Percentiles rank a stretch among this genome's conserved stretches.
Conservation (phyloP, 2,113 vertebrate genomes). For the Leucopternis melanops region DNA sequence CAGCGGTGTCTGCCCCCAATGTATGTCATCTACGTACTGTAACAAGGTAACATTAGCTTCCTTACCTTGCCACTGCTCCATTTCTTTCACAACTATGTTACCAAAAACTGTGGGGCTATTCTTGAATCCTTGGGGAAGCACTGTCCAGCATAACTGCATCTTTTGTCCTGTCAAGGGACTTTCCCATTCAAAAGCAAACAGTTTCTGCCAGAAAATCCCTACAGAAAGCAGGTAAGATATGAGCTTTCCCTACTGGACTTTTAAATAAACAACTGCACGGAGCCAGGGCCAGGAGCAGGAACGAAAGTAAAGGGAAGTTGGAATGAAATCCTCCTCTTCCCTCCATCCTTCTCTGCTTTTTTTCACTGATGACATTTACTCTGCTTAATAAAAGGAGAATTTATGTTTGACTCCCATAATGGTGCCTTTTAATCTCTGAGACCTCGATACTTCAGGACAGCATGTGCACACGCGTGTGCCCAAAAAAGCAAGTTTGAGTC, state of each 20-base stretch:
- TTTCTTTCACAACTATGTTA: no score
- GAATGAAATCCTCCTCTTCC: constrained; percentile 45
- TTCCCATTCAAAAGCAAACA: no score
- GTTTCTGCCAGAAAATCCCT: background rate
- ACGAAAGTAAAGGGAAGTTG: background rate
- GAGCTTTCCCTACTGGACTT: background rate
- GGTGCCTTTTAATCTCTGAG: constrained; percentile 13
- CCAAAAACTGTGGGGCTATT: no score
- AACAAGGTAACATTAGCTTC: no score
- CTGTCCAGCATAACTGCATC: no score
- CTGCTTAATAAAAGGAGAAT: constrained; percentile 60
- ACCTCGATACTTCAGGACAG: background rate
- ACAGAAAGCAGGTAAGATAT: background rate
- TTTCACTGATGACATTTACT: constrained; percentile 62
- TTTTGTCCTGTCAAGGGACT: no score
- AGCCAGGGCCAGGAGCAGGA: background rate
- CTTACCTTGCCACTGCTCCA: no score
- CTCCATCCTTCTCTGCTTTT: constrained; percentile 33
- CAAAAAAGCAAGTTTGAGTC: background rate
- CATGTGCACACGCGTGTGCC: background rate
- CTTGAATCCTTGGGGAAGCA: no score
- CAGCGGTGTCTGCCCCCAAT: no score
- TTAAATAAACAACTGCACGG: background rate
- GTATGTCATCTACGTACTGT: no score
- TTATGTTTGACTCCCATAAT: constrained; percentile 45